These are phyloP conservation scores for Sinelater perroti DNA, from an alignment of 2,888 invertebrate genomes.

Conservation along the genomic window DNA sequence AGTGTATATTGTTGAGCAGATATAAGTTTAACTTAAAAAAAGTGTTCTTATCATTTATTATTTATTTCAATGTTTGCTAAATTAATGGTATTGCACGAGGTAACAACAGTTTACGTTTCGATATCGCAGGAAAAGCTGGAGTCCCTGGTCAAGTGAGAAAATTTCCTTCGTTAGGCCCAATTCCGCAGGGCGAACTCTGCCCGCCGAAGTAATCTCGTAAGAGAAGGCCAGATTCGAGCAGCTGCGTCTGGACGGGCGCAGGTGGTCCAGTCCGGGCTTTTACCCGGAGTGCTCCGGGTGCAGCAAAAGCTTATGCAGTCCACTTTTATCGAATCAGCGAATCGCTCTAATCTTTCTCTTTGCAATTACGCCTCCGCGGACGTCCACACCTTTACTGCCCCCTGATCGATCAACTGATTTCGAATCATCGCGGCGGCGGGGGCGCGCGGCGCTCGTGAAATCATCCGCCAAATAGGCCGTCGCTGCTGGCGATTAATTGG, in stretches of 20 bases:
- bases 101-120: too few species aligned
- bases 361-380: slow-evolving; percentile 35
- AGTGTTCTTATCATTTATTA: too few species aligned
- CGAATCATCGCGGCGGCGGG: too few species aligned
- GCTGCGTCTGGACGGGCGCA: slow-evolving; percentile 51
- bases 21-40: too few species aligned
- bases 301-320: slow-evolving; percentile 43
- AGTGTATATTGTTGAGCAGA: too few species aligned
- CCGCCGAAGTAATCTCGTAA: slow-evolving; percentile 50
- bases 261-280: slow-evolving; percentile 53
- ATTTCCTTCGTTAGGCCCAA: background rate
- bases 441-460: slow-evolving; percentile 27
- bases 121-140: too few species aligned
- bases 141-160: too few species aligned
- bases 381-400: slow-evolving; percentile 23
- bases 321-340: slow-evolving; percentile 55
- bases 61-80: too few species aligned
- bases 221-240: slow-evolving; percentile 54
- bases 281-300: slow-evolving; percentile 52
- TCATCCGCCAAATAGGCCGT: slow-evolving; percentile 36
- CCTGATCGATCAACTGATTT: too few species aligned
- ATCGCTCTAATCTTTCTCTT: slow-evolving; percentile 53
- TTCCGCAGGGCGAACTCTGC: slow-evolving; percentile 38
- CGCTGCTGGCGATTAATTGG: slow-evolving; percentile 28
- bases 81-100: too few species aligned